Conservation (phyloP, 2,888 invertebrate species). For the Dermolepida albohirtum region DNA sequence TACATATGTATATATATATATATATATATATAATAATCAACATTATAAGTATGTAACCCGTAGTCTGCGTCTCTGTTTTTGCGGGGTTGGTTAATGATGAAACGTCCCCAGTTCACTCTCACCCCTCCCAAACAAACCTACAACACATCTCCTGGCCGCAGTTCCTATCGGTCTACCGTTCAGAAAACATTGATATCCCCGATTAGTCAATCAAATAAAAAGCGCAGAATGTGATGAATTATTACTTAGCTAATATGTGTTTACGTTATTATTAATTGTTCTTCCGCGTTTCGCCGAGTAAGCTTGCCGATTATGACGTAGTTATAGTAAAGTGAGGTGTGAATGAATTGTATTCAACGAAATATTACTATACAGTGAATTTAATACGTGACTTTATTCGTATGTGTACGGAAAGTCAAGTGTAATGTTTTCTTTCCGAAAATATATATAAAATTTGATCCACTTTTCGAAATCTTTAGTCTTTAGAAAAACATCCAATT, state of each 20-base stretch:
- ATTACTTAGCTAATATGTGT: not conserved
- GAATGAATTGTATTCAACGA: not conserved
- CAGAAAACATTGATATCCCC: conserved; percentile 24
- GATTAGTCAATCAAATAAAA: not conserved
- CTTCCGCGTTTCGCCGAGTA: not conserved
- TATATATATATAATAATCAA: not conserved
- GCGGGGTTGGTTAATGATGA: conserved; percentile 33
- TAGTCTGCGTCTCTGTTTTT: conserved; percentile 4
- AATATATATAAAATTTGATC: too few relatives aligned
- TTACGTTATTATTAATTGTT: not conserved
- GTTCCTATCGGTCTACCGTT: conserved; percentile 35
- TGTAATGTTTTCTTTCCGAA: too few relatives aligned
- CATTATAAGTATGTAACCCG: not conserved
- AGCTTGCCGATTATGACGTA: conserved; percentile 19
- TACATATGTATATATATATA: not conserved
- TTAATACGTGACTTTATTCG: too few relatives aligned
- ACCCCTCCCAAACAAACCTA: conserved; percentile 33
- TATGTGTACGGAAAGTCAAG: too few relatives aligned
- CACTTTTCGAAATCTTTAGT: too few relatives aligned
- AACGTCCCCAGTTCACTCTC: conserved; percentile 23
- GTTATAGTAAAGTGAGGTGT: conserved; percentile 9
- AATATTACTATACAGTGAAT: too few relatives aligned
- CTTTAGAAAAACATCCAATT: too few relatives aligned
- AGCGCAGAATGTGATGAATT: not conserved
- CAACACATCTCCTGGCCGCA: conserved; percentile 35